A percentile compares a stretch with the other conserved stretches of the same genome.
Conservation (phyloP, 2,797 vertebrate species). For the Melanotaenia nigrans region DNA sequence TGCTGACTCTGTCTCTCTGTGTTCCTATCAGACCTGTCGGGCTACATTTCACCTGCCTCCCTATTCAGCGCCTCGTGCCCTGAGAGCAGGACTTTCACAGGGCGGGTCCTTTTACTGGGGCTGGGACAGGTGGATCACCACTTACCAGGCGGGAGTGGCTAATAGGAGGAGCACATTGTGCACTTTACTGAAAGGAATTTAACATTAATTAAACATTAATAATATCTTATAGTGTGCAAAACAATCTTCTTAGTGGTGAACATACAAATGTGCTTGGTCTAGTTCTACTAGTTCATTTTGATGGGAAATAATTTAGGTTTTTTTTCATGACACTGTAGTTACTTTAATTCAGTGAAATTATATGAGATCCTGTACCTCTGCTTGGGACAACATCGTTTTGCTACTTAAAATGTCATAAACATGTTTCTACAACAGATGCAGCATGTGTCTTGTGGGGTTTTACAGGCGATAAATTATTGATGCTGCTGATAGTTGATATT, state of each 20-base stretch:
- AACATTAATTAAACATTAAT: background rate
- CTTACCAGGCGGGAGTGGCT: slow-evolving; percentile 39
- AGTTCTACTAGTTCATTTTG: background rate
- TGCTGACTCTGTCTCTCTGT: slow-evolving; percentile 21
- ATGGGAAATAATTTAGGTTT: background rate
- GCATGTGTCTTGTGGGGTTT: background rate
- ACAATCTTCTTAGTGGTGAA: background rate
- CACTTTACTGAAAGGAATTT: background rate
- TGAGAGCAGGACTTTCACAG: slow-evolving; percentile 48
- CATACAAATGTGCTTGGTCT: background rate
- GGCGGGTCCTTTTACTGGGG: slow-evolving; percentile 54
- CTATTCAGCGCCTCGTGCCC: slow-evolving; percentile 37
- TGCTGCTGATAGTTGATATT: slow-evolving; percentile 33
- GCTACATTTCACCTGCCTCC: slow-evolving; percentile 76
- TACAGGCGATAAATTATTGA: slow-evolving; percentile 61
- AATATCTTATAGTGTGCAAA: background rate
- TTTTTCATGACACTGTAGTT: background rate
- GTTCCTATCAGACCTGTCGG: slow-evolving; percentile 80
- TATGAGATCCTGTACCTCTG: background rate
- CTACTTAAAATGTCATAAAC: slow-evolving; percentile 5
- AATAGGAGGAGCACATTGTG: slow-evolving; percentile 17
- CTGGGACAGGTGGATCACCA: slow-evolving; percentile 65
- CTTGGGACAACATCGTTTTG: background rate
- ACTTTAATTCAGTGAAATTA: background rate
- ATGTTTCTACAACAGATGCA: background rate